Base-by-base conservation (phyloP, 2,113 vertebrate species). In the Microcebus tavaratra region DNA sequence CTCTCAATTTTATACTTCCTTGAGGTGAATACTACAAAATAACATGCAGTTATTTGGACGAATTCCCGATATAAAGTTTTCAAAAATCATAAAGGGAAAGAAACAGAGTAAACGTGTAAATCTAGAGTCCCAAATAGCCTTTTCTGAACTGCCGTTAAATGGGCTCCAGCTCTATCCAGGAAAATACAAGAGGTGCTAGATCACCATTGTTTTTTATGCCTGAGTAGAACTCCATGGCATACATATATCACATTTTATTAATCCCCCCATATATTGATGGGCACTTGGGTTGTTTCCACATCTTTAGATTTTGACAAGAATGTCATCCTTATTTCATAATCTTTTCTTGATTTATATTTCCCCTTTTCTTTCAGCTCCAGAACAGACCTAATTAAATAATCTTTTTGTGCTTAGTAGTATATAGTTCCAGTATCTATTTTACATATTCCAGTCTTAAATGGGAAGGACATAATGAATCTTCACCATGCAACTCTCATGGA, bases 391-490 rank as follows among this genome's bases (percentile, higher is more conserved):
- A 95, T 92, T 80, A 96, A 89, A 92, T 36, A 48, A 59, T 59
- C 50, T 85, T 63, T 89, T 85, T 93, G 93, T 84, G 55, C 48
- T 90, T 88, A 83, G 59, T 78, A 85, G 17, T 55, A 91, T 72
- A 15, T 42, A 93, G 39, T 57, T 50, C 15, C 9, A 88, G 83
- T 91, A 48, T 61, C 83, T 11, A 61, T 83, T 97, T 92, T 63
- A 94, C 5, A 48, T 84, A 68, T 21, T 84, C 23, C 23, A 78
- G 59, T 50, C 27, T 87, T 79, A 84, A 80, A 48, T 0, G 10
- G 48, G 59, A 97, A 91, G 91, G 89, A 61, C 53, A 88, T 36
- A 34, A 91, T 57, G 80, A 80, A 59, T 90, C 94, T 97, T 76
- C 39, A 78, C 48, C 48, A 48, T 53, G 85, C 65, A 96, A 70